Base-by-base conservation (phyloP, 2,888 invertebrate species). In the Criorhina ranunculi region DNA sequence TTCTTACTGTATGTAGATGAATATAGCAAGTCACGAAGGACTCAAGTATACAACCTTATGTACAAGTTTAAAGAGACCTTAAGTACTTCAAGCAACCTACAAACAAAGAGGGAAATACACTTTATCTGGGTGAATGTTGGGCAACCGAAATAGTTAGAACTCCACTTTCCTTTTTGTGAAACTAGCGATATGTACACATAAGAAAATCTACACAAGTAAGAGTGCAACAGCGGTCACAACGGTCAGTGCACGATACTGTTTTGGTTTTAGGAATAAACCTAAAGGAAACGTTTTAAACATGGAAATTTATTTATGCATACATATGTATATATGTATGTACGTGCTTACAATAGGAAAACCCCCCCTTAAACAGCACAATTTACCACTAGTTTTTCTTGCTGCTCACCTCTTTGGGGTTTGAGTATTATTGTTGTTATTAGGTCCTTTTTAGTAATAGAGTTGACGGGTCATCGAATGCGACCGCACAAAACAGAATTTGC, bases 381-480 rank as follows among this genome's bases (percentile, higher is more conserved):
- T 11, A 8, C 19, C 40, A 55, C 12, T 15, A 37, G 29, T 72
- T 59, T 17, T 17, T 35, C 40, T 7, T 60, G 51, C 24, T 33
- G 31, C 29, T 72, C 31, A 31, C 17, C 59, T 64, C 35, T 17
- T 33, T 42, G 35, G 53, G 37, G 35, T 66, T 8, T 29, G 42
- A 51, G 59, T 19, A 24, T 37, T 46, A n/a, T 35, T 66, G 66
- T 35, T 72, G 35, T 46, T 66, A 40, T 55, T 37, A 42, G 31
- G 15, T 59, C 62, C 44, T 9, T 44, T 24, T 12, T 42, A 69
- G 69, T 44, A 75, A 46, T 70, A 49, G 64, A 85, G 59, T 69
- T 85, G 69, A 75, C 80, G 57, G 85, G 85, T 80, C 80, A 85
- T 80, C 80, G 51, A 69, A 80, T 80, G 75, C 85, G 79, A 70